A percentile compares a stretch with the other conserved stretches of the same genome.
These are phyloP conservation scores for Apteryx mantelli DNA, from an alignment of 2,113 vertebrate genomes.

Conservation along the genomic window DNA sequence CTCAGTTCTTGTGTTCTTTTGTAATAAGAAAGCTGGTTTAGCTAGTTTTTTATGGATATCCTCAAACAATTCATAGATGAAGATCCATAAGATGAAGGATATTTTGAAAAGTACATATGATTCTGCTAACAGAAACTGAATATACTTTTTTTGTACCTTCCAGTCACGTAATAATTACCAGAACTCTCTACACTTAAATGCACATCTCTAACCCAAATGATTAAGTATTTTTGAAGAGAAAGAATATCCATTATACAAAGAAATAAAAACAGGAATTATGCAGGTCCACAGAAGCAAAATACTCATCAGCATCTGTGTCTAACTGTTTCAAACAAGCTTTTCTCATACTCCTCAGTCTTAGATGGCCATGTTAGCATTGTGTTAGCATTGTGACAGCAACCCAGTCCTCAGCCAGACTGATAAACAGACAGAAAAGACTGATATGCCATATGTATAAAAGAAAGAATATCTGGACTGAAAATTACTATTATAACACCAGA, in stretches of 20 bases:
- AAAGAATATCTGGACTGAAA: not conserved
- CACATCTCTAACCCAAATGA: not conserved
- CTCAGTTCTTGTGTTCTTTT: not conserved
- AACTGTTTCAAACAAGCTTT: not conserved
- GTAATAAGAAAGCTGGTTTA: not conserved
- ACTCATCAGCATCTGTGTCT: not conserved
- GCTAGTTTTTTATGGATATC: not conserved
- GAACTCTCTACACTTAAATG: not conserved
- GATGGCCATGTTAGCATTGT: not conserved
- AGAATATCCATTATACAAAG: not conserved
- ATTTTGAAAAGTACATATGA: not conserved
- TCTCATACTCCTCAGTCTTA: not conserved
- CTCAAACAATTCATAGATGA: not conserved
- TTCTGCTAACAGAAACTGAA: not conserved
- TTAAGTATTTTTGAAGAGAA: not conserved
- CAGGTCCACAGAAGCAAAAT: not conserved
- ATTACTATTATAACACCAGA: conserved; percentile 3
- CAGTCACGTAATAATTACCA: not conserved
- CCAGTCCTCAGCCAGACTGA: not conserved
- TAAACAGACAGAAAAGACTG: not conserved
- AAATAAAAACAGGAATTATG: not conserved
- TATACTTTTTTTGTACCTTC: not conserved
- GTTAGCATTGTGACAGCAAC: not conserved
- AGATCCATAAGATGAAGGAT: not conserved
- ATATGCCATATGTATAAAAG: not conserved